Evolutionary conservation across 2,797 vertebrate species (phyloP).

Genomic region (Tangara arthus): DNA sequence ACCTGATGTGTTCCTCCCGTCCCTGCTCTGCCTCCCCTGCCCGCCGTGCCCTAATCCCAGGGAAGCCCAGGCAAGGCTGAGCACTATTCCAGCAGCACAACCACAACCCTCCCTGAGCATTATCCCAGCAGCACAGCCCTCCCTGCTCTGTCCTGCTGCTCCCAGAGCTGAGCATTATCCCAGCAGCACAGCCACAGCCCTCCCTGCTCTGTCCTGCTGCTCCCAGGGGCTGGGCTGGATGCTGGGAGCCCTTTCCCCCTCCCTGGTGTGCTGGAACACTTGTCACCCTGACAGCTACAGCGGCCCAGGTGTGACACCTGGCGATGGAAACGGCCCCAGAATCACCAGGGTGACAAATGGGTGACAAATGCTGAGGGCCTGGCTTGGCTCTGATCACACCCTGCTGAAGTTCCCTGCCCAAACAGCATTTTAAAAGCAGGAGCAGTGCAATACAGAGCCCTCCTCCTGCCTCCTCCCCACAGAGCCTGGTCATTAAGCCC

Average conservation of each 20-base stretch:
- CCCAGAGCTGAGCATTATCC: not conserved
- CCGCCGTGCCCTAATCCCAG: not conserved
- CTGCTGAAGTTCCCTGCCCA: not conserved
- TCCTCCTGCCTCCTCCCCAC: not conserved
- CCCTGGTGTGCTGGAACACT: not conserved
- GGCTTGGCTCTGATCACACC: not conserved
- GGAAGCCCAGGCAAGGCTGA: not conserved
- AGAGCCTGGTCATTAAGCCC: not conserved
- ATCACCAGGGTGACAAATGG: not conserved
- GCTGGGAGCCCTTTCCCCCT: not conserved
- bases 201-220: too few relatives aligned
- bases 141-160: too few relatives aligned
- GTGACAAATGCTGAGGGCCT: not conserved
- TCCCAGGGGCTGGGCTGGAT: not conserved
- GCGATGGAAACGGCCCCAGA: not conserved
- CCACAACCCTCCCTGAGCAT: not conserved
- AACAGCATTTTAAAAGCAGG: not conserved
- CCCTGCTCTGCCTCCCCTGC: not conserved
- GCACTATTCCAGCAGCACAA: not conserved
- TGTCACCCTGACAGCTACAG: constrained; percentile 7
- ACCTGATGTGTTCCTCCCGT: not conserved
- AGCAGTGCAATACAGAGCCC: not conserved
- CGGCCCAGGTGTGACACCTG: not conserved
- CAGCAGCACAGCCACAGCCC: too few relatives aligned
- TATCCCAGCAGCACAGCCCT: not conserved